Conservation (phyloP, 2,797 vertebrate genomes). For the Lithobates sylvaticus region DNA sequence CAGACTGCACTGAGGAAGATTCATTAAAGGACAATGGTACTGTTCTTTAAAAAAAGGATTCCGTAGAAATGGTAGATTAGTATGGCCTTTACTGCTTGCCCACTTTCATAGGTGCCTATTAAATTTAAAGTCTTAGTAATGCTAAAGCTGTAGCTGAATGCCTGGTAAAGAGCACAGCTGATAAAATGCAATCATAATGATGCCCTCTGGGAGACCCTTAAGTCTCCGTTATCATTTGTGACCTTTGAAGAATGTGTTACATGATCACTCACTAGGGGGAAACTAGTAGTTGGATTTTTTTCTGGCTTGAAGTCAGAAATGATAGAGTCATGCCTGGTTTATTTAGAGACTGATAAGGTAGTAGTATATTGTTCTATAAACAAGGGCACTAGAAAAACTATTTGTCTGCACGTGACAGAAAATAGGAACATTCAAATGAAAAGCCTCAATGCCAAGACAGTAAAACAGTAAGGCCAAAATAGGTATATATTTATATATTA, state of each 20-base stretch:
- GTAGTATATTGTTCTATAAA: not conserved
- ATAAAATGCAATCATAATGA: conserved; percentile 27
- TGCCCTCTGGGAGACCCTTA: conserved; percentile 51
- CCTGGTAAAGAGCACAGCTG: conserved; percentile 21
- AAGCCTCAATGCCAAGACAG: not conserved
- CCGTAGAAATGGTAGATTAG: not conserved
- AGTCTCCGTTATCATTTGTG: conserved; percentile 62
- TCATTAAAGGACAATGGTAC: no score
- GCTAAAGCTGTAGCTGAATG: not conserved
- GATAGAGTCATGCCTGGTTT: conserved; percentile 66
- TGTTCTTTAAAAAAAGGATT: no score
- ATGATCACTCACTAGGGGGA: conserved; percentile 50
- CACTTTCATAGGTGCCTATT: not conserved
- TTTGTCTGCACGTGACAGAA: conserved; percentile 43
- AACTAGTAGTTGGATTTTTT: conserved; percentile 59
- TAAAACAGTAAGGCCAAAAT: no score
- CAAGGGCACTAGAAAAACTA: conserved; percentile 16
- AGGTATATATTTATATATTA: no score
- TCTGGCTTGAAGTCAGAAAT: conserved; percentile 66
- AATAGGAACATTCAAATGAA: conserved; percentile 22
- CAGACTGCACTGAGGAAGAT: no score
- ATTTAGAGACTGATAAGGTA: conserved; percentile 64
- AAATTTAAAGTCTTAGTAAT: not conserved
- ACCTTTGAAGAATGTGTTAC: conserved; percentile 69
- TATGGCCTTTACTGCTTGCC: not conserved